Percentiles rank a stretch among this genome's conserved stretches.
phyloP scores from a whole-genome alignment of 2,888 invertebrate species.

The Macaria liturata region DNA sequence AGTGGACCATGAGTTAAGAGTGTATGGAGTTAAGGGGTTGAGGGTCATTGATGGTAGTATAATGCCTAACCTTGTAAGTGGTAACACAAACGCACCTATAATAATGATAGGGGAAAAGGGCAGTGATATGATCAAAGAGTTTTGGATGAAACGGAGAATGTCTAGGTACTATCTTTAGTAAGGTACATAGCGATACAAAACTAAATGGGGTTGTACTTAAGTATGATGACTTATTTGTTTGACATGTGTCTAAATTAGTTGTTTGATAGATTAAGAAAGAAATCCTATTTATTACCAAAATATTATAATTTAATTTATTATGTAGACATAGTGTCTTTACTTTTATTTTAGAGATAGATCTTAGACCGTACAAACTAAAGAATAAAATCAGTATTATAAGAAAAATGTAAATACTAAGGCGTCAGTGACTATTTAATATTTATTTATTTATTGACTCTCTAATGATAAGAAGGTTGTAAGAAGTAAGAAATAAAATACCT shows the following conservation, averaged over 20 bases:
- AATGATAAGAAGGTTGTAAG: too few species aligned
- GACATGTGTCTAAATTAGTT: too few species aligned
- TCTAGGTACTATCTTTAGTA: conserved; percentile 68
- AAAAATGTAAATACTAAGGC: conserved; percentile 28
- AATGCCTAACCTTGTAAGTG: conserved; percentile 93
- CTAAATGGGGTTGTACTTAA: too few species aligned
- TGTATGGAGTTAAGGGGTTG: conserved; percentile 90
- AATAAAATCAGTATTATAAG: conserved; percentile 38
- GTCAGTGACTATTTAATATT: conserved; percentile 25
- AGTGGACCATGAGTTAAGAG: conserved; percentile 90
- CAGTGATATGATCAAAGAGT: conserved; percentile 93
- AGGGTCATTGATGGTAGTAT: conserved; percentile 93
- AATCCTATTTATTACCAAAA: too few species aligned
- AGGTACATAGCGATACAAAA: background rate
- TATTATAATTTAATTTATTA: too few species aligned
- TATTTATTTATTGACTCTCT: conserved; percentile 16
- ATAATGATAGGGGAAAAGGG: conserved; percentile 97
- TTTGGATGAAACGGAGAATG: conserved; percentile 86
- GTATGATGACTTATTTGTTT: too few species aligned
- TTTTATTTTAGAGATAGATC: conserved; percentile 39
- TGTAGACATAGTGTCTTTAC: conserved; percentile 37
- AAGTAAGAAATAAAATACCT: too few species aligned
- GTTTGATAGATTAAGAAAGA: too few species aligned
- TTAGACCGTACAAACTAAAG: conserved; percentile 37
- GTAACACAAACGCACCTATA: conserved; percentile 93